Evolutionary conservation across 2,797 vertebrate species (phyloP).

Genomic region (Hybognathus amarus): DNA sequence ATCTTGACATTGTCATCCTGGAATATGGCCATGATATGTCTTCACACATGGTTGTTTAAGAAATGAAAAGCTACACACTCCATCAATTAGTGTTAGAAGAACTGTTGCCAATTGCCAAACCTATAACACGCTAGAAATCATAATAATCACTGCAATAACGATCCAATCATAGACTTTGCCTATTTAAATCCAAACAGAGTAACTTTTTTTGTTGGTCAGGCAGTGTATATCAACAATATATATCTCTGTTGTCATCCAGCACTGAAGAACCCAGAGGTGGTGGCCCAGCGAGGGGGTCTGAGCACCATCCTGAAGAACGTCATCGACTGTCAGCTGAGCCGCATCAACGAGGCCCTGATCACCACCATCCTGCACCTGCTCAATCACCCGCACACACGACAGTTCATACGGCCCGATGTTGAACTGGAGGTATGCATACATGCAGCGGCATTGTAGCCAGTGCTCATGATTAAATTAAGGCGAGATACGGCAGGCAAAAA

Average conservation of each 20-base stretch:
- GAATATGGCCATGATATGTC: too few species aligned
- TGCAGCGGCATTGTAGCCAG: neutral
- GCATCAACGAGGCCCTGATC: slow-evolving; percentile 97
- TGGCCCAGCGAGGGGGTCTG: slow-evolving; percentile 91
- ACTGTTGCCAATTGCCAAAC: too few species aligned
- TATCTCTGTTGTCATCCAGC: slow-evolving; percentile 73
- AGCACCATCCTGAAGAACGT: slow-evolving; percentile 97
- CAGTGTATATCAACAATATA: neutral
- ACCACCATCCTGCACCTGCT: slow-evolving; percentile 96
- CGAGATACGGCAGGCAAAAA: too few species aligned
- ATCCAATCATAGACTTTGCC: too few species aligned
- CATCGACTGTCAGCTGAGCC: slow-evolving; percentile 95
- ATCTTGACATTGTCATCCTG: too few species aligned
- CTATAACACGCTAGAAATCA: too few species aligned
- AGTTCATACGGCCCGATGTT: slow-evolving; percentile 91
- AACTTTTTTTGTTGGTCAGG: too few species aligned
- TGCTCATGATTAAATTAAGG: neutral
- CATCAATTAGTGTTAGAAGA: too few species aligned
- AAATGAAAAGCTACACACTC: too few species aligned
- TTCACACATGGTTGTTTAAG: too few species aligned
- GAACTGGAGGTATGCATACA: slow-evolving; percentile 87
- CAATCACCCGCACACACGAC: slow-evolving; percentile 95
- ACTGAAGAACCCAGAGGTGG: slow-evolving; percentile 94
- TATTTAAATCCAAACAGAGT: too few species aligned
- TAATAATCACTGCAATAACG: too few species aligned